Conservation (phyloP, 2,797 vertebrate species). For the Ispidina lecontei region DNA sequence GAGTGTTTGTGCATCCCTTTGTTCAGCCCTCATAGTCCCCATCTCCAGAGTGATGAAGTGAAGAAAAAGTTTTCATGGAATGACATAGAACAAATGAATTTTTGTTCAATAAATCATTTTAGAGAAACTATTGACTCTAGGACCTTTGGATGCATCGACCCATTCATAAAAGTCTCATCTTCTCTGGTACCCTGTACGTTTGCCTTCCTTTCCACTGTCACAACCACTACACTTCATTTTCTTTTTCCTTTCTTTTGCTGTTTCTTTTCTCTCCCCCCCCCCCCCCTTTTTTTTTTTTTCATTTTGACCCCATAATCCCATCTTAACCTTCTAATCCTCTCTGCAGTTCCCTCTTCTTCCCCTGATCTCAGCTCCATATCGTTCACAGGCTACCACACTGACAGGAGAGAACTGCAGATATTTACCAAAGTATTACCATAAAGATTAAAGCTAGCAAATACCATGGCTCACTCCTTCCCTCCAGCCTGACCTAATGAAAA, state of each 20-base stretch:
- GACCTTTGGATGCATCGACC: slow-evolving; percentile 50
- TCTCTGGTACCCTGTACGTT: neutral
- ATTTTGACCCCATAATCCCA: slow-evolving; percentile 63
- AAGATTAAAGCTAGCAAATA: slow-evolving; percentile 62
- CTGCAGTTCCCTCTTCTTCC: slow-evolving; percentile 47
- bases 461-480: neutral
- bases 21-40: neutral
- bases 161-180: slow-evolving; percentile 63
- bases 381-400: slow-evolving; percentile 63
- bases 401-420: slow-evolving; percentile 57
- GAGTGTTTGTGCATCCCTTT: neutral
- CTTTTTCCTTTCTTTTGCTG: slow-evolving; percentile 29
- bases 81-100: slow-evolving; percentile 42
- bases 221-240: slow-evolving; percentile 46
- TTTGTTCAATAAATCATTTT: slow-evolving; percentile 62
- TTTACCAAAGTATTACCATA: slow-evolving; percentile 56
- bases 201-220: slow-evolving; percentile 45
- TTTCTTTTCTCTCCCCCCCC: slow-evolving; percentile 9
- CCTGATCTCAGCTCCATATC: slow-evolving; percentile 53
- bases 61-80: neutral
- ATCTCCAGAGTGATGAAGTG: neutral
- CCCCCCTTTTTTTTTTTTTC: neutral
- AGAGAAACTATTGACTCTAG: slow-evolving; percentile 36
- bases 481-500: slow-evolving; percentile 31
- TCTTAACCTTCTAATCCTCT: slow-evolving; percentile 74